Evolutionary conservation across 2,888 invertebrate genomes (phyloP), one percentile per base, ranked within the genome.

Genomic region (Cryptocheilus praepositus): DNA sequence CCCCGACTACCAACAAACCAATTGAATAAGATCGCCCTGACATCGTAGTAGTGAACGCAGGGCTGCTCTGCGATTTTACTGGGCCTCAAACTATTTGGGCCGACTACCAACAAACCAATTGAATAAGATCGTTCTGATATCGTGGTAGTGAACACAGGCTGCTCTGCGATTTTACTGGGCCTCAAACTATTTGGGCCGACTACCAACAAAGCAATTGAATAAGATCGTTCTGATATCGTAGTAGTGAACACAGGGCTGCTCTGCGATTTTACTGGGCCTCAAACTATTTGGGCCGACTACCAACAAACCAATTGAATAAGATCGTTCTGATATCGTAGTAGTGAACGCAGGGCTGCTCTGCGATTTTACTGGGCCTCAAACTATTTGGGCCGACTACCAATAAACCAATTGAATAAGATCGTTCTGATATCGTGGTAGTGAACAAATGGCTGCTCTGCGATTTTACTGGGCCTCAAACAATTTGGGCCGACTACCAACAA

Each of bases 111-210:
- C n/a, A n/a, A n/a, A n/a, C n/a, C n/a, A n/a, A n/a, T n/a, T n/a
- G n/a, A n/a, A n/a, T n/a, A n/a, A n/a, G n/a, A n/a, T n/a, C n/a
- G n/a, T n/a, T n/a, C n/a, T n/a, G n/a, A n/a, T n/a, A n/a, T n/a
- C n/a, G n/a, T n/a, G n/a, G n/a, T n/a, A n/a, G n/a, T n/a, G n/a
- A n/a, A n/a, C n/a, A n/a, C n/a, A n/a, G n/a, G n/a, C n/a, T n/a
- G n/a, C n/a, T n/a, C n/a, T n/a, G n/a, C n/a, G n/a, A n/a, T n/a
- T n/a, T n/a, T n/a, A n/a, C n/a, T n/a, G n/a, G n/a, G 76, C 71
- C 81, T 79, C 63, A 76, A 75, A 70, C 68, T 70, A 25, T 63
- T 67, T n/a, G n/a, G n/a, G n/a, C 64, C 60, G 60, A 72, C 69
- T 65, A 67, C 73, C 61, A 52, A 18, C 21, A 25, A 56, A 46